Base-by-base conservation (phyloP, 2,797 vertebrate genomes). In the Helicolenus hilgendorfi region DNA sequence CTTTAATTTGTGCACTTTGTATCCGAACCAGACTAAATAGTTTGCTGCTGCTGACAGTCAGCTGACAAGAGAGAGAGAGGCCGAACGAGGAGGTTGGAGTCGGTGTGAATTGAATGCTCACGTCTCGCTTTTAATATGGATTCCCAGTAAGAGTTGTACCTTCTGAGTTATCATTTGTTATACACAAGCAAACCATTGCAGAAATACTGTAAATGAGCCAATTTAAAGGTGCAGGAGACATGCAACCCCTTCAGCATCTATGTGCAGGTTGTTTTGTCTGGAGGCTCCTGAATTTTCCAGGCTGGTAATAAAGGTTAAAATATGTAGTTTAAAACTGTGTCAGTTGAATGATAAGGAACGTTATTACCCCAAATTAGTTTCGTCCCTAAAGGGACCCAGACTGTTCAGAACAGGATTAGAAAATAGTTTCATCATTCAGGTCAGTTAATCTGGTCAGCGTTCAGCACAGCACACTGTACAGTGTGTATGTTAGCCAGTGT, bases 361-460 rank as follows among this genome's bases (percentile, higher is more conserved):
- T 15, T 60, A 13, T 58, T 58, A 68, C n/a, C 18, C 56, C 33
- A 38, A 49, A 63, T 77, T 49, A 77, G 45, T 2, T 45, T 58
- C 1, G 2, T 49, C 69, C 53, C 55, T 31, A 15, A 41, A 55
- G 20, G n/a, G 6, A 64, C 62, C 56, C 38, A 72, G 10, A 49
- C 22, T 71, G 7, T 74, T 60, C 7, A 64, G n/a, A 36, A n/a
- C 38, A 41, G 22, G 15, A 74, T 65, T 56, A 49, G 27, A 56
- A 81, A 56, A 62, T 55, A 20, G 24, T 67, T 72, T 53, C 59
- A 75, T 63, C 59, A 49, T 75, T 69, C 24, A 74, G 36, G 63
- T 84, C 58, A 56, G 49, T 72, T 80, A 15, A 63, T 49, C 24
- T 71, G 45, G 41, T 64, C 49, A 15, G 13, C 10, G 20, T 53